Base-by-base conservation (phyloP, 2,888 invertebrate genomes). In the Hydraecia micacea region DNA sequence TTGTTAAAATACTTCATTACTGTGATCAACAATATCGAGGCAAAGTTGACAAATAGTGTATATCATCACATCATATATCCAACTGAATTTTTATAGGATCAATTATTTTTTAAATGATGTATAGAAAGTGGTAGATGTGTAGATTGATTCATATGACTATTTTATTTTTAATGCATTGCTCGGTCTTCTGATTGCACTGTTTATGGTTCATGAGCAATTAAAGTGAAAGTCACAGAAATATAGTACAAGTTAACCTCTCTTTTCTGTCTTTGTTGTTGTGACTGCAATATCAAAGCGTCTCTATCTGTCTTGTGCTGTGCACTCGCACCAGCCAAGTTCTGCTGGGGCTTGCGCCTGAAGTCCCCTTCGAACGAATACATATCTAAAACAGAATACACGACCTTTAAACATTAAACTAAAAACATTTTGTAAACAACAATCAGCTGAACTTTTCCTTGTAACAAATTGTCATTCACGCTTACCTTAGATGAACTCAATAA, bases 361-460 rank as follows among this genome's bases (percentile, higher is more conserved):
- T 99, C 98, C 77, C 99, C 99, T 94, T 99, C 99, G 93, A 99
- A 99, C 91, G 98, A 97, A 94, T 97, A 97, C 97, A 97, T 97
- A 81, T 86, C 94, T 95, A 81, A 93, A 93, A 83, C 63, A 81
- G 77, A 70, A 75, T 39, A 79, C 66, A 83, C 66, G 49, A 60
- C 60, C 72, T 77, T 25, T 72, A 63, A 32, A 76, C 11, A 71
- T 73, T 62, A 69, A 77, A 70, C 72, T 79, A 81, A 86, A 84
- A 86, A 82, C 78, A 86, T 83, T 87, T 91, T 90, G 93, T 94
- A 93, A 95, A 94, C 94, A 94, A 88, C 76, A 93, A 91, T 93
- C 94, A 94, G 94, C 94, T 95, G 95, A 94, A 94, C 79, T 78
- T 81, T 86, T 82, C 73, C 77, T 71, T 18, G 52, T 63, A 55